Base-by-base conservation (phyloP, 2,888 invertebrate species). In the Hyposoter dolosus region DNA sequence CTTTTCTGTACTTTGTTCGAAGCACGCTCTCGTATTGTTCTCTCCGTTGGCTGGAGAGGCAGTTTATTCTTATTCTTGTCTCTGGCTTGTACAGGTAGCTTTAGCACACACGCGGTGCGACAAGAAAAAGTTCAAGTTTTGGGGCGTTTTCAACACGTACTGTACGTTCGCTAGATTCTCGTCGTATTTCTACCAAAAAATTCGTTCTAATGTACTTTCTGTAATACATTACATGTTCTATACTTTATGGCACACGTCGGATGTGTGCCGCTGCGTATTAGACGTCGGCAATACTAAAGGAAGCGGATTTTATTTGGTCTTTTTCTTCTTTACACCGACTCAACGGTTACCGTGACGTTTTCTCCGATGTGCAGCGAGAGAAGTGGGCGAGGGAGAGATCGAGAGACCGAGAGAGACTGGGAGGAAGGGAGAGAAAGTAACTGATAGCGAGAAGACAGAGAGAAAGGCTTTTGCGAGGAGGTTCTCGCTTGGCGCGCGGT, bases 141-240 rank as follows among this genome's bases (percentile, higher is more conserved):
- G 78, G 85, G 79, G 78, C 82, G 78, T 86, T 80, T 63, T 65
- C 72, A 76, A 84, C 85, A 82, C 83, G 76, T 81, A 79, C 28
- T 60, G 43, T 56, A 50, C n/a, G 77, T 80, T 76, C 82, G 28
- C 68, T 50, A 56, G 79, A 32, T 40, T 53, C 35, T 63, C 65
- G 15, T 17, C 23, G 4, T 56, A 19, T 63, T n/a, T n/a, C 71
- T 71, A 71, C 56, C 65, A 50, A 68, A 60, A 69, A 75, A 81
- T 75, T 71, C 87, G 81, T 84, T 79, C 87, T 74, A 87, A 89
- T 87, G 87, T 86, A 82, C 90, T 90, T 90, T 91, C 91, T 89
- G 91, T 89, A 87, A 91, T 90, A 90, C 91, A 91, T 91, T 91
- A 90, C 88, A 88, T 86, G 87, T 28, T 63, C 87, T 89, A 90